These are phyloP conservation scores for Leucoma salicis DNA, from an alignment of 2,888 invertebrate species.

Conservation along the genomic window DNA sequence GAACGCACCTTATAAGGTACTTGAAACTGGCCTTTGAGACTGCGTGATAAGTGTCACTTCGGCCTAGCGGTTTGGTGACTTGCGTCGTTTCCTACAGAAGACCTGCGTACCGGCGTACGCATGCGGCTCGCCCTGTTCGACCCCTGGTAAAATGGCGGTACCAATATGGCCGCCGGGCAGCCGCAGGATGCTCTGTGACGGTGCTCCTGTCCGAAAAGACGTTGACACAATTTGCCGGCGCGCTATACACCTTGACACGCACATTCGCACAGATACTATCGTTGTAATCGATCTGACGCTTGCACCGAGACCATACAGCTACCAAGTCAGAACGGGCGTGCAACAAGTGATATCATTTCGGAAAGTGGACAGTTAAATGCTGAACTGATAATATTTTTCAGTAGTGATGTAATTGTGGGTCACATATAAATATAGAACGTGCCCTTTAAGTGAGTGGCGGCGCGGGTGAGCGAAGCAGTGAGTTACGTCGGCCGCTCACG, in stretches of 20 bases:
- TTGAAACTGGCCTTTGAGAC: conserved; percentile 54
- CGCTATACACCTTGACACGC: conserved; percentile 66
- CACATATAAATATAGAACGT: conserved; percentile 75
- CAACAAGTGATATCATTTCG: conserved; percentile 74
- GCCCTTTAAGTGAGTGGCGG: conserved; percentile 72
- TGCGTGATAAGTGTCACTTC: conserved; percentile 50
- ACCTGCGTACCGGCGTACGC: conserved; percentile 77
- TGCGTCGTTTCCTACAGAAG: conserved; percentile 63
- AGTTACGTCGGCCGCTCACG: conserved; percentile 72
- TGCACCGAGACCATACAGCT: conserved; percentile 48
- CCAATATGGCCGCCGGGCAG: conserved; percentile 81
- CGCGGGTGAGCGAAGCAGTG: conserved; percentile 73
- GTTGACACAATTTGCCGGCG: conserved; percentile 65
- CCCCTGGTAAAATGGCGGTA: conserved; percentile 80
- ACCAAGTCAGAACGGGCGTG: conserved; percentile 61
- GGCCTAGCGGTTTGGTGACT: conserved; percentile 46
- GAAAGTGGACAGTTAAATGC: conserved; percentile 54
- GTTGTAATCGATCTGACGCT: conserved; percentile 62
- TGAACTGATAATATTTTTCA: conserved; percentile 53
- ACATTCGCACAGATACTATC: conserved; percentile 54
- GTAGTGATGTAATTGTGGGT: conserved; percentile 70
- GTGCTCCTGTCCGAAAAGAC: conserved; percentile 70
- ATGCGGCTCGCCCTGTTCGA: conserved; percentile 75
- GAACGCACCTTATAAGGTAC: conserved; percentile 51
- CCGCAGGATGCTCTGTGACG: conserved; percentile 76